Evolutionary conservation across 2,888 invertebrate species (phyloP), one percentile per base, ranked within the genome.

Genomic region (Drosophila basisetae): DNA sequence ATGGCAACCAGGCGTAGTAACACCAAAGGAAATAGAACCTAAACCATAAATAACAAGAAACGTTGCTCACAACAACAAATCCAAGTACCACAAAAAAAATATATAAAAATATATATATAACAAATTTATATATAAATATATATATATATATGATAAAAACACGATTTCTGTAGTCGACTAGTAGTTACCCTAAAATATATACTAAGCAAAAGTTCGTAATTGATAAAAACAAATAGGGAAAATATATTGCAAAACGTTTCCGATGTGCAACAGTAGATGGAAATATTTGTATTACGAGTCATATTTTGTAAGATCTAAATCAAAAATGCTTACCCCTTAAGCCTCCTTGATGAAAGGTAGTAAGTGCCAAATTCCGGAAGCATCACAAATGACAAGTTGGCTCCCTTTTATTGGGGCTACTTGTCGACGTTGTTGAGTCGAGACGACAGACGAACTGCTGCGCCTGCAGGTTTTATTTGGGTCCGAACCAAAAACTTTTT

Each of bases 381-480:
- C 50, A 31, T n/a, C 52, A 35, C 71, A 76, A 70, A 68, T 65
- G 67, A 59, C 70, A 72, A 86, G 78, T 82, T 70, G 71, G 59
- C 60, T 55, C 43, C 70, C 35, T 58, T 78, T 74, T 77, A 78
- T 73, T 70, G 70, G 65, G 52, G 61, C 68, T 71, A 78, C 67
- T 60, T 78, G 79, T 73, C 78, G 67, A 52, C 61, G 52, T 11
- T 73, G 33, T 43, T 64, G 50, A 41, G 35, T 41, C 37, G 56
- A 64, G 53, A 39, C 31, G 56, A 31, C 60, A 39, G 59, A 25
- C 37, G 41, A 76, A 72, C 41, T 67, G 91, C 82, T 83, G 73
- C 52, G 85, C 87, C 89, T 89, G 85, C 82, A 90, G 89, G 66
- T 89, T 89, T 80, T 83, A 83, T 85, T 83, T 77, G 73, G 58